Evolutionary conservation across 2,888 invertebrate species (phyloP), one percentile per base, ranked within the genome.

Genomic region (Eudasyphora cyanicolor): DNA sequence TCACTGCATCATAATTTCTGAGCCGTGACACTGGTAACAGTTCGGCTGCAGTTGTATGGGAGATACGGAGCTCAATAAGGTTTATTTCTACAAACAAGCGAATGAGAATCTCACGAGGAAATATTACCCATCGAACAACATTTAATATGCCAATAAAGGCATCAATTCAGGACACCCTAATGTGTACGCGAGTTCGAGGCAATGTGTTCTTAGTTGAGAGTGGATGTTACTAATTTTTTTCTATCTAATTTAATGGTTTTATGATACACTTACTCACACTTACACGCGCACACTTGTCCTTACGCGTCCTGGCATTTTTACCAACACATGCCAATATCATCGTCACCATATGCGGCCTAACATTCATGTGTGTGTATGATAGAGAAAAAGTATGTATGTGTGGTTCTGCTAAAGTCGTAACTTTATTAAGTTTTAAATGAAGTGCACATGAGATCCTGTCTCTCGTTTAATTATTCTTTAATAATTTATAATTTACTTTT

Each of bases 171-270:
- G n/a, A n/a, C n/a, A n/a, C n/a, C n/a, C n/a, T n/a, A n/a, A n/a
- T 60, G 62, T 8, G 45, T 38, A 24, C 12, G 10, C 19, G 45
- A 54, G n/a, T 38, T 12, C 24, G 67, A n/a, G 12, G 24, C 32
- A 57, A 10, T 35, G 29, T 60, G 57, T 45, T 21, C 27, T 8
- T 60, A 62, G 8, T 64, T 67, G 42, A 35, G 57, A 32, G 42
- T 67, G 19, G 35, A 64, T 67, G 69, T 21, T 74, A 60, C 67
- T 79, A 79, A 74, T 74, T 74, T 67, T n/a, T 74, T 75, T 49
- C 79, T 69, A 69, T 79, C 79, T 74, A 74, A 79, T 79, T 79
- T 79, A 69, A 79, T 79, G 74, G 74, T 79, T 79, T 74, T 79
- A 79, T 74, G 74, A 79, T 71, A 71, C 60, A 32, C 32, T 57